Conservation (phyloP, 1,140 invertebrate genomes). For the Antheraea pernyi region DNA sequence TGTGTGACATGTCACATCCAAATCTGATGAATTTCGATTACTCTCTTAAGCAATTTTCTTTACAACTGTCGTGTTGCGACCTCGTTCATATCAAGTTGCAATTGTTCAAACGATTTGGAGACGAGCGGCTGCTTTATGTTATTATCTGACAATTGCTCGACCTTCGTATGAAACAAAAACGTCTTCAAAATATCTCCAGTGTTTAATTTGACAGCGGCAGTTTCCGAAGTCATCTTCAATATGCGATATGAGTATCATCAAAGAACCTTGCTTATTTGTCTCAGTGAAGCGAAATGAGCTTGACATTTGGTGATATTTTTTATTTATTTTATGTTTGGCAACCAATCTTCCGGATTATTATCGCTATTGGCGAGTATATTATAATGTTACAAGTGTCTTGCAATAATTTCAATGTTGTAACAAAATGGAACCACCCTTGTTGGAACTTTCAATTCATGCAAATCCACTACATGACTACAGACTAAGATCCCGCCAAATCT, state of each 20-base stretch:
- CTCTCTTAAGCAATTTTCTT: neutral
- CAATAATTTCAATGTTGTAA: too few relatives aligned
- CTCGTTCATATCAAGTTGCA: slow-evolving; percentile 5
- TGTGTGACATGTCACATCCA: neutral
- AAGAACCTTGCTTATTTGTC: neutral
- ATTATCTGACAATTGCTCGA: neutral
- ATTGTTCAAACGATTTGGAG: neutral
- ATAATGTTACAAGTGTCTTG: too few relatives aligned
- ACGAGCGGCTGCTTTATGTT: neutral
- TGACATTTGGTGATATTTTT: too few relatives aligned
- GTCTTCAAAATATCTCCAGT: neutral
- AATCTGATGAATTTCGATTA: neutral
- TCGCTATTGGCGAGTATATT: too few relatives aligned
- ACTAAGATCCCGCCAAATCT: too few relatives aligned
- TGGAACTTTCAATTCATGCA: too few relatives aligned
- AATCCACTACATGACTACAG: too few relatives aligned
- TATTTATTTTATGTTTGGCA: too few relatives aligned
- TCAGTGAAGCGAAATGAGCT: too few relatives aligned
- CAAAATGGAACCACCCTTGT: too few relatives aligned
- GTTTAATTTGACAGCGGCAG: neutral
- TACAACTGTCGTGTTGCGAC: neutral
- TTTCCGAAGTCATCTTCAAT: neutral
- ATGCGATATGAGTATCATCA: neutral
- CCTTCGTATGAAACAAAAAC: neutral
- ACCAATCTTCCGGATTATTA: too few relatives aligned